Conservation (phyloP, 2,888 invertebrate species). For the Caenorhabditis sulstoni region DNA sequence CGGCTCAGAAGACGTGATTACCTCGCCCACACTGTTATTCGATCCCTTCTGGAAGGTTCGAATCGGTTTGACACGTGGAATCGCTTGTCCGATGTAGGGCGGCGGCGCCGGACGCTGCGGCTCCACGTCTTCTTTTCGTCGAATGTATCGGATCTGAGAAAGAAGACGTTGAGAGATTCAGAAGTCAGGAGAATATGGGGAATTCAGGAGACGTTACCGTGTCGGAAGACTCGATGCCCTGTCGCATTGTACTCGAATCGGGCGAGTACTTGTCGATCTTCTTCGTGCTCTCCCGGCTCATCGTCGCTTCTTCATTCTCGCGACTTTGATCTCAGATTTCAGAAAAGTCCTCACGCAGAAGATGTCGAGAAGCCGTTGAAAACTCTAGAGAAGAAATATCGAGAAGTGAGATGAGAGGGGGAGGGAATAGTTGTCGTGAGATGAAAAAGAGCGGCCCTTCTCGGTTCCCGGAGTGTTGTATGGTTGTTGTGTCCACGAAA, state of each 20-base stretch:
- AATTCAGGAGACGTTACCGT: constrained; percentile 21
- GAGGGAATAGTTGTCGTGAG: neutral
- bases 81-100: constrained; percentile 54
- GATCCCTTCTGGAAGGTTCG: constrained; percentile 32
- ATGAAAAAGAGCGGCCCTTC: too few species aligned
- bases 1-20: too few species aligned
- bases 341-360: too few species aligned
- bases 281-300: neutral
- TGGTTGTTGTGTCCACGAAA: constrained; percentile 2
- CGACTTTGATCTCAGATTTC: too few species aligned
- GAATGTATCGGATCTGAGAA: constrained; percentile 44
- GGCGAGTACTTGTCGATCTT: constrained; percentile 45
- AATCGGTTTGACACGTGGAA: constrained; percentile 59
- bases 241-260: constrained; percentile 52
- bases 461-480: neutral
- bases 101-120: constrained; percentile 49
- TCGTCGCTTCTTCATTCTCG: too few species aligned
- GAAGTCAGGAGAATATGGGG: neutral
- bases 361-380: too few species aligned
- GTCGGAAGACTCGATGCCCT: constrained; percentile 22
- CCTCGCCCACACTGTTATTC: constrained; percentile 30
- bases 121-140: constrained; percentile 24
- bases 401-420: neutral
- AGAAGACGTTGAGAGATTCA: neutral
- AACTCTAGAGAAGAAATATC: too few species aligned